A percentile compares a stretch with the other conserved stretches of the same genome.
Conservation (phyloP, 2,797 vertebrate species). For the Odontamblyopus rebecca region DNA sequence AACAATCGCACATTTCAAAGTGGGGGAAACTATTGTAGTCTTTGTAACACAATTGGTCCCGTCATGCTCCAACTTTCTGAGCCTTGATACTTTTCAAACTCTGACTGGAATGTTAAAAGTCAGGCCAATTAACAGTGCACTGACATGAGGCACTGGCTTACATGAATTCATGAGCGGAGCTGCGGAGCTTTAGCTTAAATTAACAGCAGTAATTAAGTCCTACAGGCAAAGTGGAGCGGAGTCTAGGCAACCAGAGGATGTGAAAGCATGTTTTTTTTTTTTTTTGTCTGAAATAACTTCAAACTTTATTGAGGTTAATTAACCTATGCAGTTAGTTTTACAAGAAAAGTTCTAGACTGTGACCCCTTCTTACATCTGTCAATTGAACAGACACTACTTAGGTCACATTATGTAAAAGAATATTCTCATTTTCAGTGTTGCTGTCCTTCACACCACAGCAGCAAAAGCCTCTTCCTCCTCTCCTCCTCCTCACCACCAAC, state of each 20-base stretch:
- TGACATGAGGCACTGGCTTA: constrained; percentile 2
- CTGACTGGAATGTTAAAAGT: constrained; percentile 13
- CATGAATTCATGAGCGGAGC: constrained; percentile 4
- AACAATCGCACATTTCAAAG: constrained; percentile 17
- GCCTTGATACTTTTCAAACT: not conserved
- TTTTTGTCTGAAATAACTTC: not conserved
- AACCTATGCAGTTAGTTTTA: not conserved
- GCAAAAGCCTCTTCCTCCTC: not conserved
- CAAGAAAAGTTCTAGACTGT: not conserved
- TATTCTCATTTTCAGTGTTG: not conserved
- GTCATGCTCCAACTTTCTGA: constrained; percentile 13
- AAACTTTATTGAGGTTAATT: not conserved
- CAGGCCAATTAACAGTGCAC: constrained; percentile 1
- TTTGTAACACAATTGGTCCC: constrained; percentile 6
- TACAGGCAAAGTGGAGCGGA: not conserved
- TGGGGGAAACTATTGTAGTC: constrained; percentile 3
- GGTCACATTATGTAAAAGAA: too few relatives aligned
- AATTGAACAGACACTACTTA: not conserved
- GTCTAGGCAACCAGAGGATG: not conserved
- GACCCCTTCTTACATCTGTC: not conserved
- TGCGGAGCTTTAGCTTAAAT: not conserved
- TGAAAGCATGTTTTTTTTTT: not conserved
- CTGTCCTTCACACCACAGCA: not conserved
- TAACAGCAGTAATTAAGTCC: constrained; percentile 11
- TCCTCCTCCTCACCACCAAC: not conserved